Conservation (phyloP, 2,113 vertebrate species). For the Pipa parva region DNA sequence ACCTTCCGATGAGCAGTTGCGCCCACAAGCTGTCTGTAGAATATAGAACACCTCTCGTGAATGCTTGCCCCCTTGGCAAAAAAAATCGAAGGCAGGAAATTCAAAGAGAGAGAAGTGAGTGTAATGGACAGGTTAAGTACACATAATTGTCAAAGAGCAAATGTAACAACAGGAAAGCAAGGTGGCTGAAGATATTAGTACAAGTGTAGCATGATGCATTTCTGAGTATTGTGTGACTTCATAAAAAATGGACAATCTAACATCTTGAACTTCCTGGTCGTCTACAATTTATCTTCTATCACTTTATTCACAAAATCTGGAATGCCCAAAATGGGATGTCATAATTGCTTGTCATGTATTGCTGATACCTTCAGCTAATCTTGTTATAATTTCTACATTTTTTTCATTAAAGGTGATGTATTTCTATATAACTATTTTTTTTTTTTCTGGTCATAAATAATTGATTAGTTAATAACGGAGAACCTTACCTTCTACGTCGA, state of each 20-base stretch:
- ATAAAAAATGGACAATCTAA: too few species aligned
- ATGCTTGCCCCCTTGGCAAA: constrained; percentile 94
- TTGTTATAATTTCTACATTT: too few species aligned
- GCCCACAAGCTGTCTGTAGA: constrained; percentile 95
- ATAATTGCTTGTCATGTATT: too few species aligned
- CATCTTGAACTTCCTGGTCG: too few species aligned
- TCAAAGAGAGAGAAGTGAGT: constrained; percentile 70
- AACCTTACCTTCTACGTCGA: constrained; percentile 89
- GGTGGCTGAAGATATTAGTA: constrained; percentile 9
- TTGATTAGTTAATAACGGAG: constrained; percentile 64
- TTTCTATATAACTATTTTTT: too few species aligned
- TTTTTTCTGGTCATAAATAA: too few species aligned
- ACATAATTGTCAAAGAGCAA: constrained; percentile 18
- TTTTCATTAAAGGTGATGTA: too few species aligned
- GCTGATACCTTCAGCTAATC: too few species aligned
- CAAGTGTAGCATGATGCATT: constrained; percentile 6
- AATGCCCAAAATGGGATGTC: too few species aligned
- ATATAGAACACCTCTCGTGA: constrained; percentile 98
- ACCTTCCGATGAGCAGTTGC: constrained; percentile 99
- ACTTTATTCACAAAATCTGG: too few species aligned
- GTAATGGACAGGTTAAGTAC: constrained; percentile 62
- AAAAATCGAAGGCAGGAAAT: constrained; percentile 77
- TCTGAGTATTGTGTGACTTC: neutral
- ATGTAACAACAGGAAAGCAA: constrained; percentile 15
- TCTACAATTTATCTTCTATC: too few species aligned